Evolutionary conservation across 2,113 vertebrate species (phyloP).

Genomic region (Embiotoca jacksoni): DNA sequence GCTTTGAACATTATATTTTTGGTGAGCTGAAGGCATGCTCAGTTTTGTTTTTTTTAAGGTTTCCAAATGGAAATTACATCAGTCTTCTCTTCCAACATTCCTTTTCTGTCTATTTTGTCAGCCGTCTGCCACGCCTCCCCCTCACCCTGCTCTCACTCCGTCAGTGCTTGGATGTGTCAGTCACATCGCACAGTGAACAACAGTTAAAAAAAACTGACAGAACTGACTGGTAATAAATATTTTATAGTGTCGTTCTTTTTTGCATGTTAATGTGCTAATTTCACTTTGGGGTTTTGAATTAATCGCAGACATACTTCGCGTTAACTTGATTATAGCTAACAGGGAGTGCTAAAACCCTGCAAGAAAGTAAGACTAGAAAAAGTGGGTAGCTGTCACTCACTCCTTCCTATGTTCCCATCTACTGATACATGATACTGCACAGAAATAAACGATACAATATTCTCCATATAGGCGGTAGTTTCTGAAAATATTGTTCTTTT

Average conservation of each 20-base stretch:
- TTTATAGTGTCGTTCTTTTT: background rate
- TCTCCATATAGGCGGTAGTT: too few species aligned
- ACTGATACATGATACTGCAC: background rate
- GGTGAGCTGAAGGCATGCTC: conserved; percentile 19
- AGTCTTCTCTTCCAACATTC: conserved; percentile 41
- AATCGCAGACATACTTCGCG: background rate
- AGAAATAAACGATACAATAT: background rate
- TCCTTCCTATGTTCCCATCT: background rate
- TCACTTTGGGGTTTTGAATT: background rate
- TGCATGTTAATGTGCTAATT: background rate
- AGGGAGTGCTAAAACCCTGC: background rate
- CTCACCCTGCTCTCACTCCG: conserved; percentile 9
- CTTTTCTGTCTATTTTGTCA: conserved; percentile 52
- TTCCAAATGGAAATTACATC: conserved; percentile 52
- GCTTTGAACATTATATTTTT: conserved; percentile 71
- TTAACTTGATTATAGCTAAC: background rate
- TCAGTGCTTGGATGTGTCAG: conserved; percentile 34
- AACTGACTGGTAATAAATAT: conserved; percentile 2
- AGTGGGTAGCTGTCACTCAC: background rate
- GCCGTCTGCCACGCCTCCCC: conserved; percentile 6
- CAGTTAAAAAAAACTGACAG: conserved; percentile 1
- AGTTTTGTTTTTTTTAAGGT: conserved; percentile 42
- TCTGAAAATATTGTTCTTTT: background rate
- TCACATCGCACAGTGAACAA: conserved; percentile 19
- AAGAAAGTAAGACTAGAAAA: background rate